Evolutionary conservation across 2,888 invertebrate species (phyloP), one percentile per base, ranked within the genome.

Genomic region (Horisme vitalbata): DNA sequence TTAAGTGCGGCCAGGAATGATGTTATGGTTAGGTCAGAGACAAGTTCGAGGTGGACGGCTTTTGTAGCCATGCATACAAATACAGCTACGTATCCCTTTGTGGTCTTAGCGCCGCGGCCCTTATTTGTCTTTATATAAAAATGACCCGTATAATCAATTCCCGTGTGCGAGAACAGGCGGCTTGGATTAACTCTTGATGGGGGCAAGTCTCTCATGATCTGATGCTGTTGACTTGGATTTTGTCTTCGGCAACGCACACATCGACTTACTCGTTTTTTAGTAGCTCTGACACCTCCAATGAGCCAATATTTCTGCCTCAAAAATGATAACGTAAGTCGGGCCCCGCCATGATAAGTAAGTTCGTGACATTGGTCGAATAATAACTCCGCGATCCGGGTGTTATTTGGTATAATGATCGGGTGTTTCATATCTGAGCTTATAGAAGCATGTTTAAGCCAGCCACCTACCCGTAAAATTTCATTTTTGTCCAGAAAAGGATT

Each of bases 31-130:
- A 54, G 26, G 13, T 56, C 52, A 2, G 52, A 56, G 4, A 55
- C 52, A 1, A 59, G 41, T 11, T 59, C 55, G 0, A 58, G 13
- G 20, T 58, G 53, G 3, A 52, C 20, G 1, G 53, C 53, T 12
- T 57, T 54, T 1, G 52, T 56, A 2, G 20, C 24, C 11, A 54
- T 32, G 20, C 55, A 55, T 1, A 53, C 18, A 26, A 52, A 53
- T 0, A 58, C 32, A 1, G 44, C 48, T 3, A 51, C 7, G 12
- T 28, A 28, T 11, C 28, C 28, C 11, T 28, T 28, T 8, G 30
- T 7, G 4, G 30, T 30, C 8, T 30, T 30, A 1, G 14, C 13
- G 12, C 30, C 30, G 4, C 30, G 30, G 7, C 30, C 30, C n/a
- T 12, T 13, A 8, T 30, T 30, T 7, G 3, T 4, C 8, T 30